A percentile compares a stretch with the other conserved stretches of the same genome.
phyloP scores from a whole-genome alignment of 2,797 vertebrate species.

The Acrossocheilus wenchowensis region DNA sequence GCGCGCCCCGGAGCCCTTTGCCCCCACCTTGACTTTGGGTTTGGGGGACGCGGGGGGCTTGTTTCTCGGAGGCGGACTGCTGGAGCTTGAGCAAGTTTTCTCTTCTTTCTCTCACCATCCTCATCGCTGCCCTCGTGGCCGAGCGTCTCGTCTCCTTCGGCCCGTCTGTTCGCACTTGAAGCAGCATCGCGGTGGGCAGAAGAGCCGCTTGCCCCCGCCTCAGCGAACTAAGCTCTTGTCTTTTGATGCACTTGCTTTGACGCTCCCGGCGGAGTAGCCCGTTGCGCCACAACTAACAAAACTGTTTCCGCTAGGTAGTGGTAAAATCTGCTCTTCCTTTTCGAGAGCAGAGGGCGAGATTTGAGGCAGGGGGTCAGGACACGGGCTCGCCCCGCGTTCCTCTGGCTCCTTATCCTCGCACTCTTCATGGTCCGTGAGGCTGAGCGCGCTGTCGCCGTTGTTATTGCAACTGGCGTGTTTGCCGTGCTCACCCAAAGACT shows the following conservation, averaged over 20 bases:
- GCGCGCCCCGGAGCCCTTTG: constrained; percentile 39
- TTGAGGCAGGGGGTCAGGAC: constrained; percentile 60
- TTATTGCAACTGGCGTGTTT: constrained; percentile 70
- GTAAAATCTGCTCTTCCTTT: constrained; percentile 60
- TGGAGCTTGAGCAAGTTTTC: constrained; percentile 71
- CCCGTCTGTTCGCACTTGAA: constrained; percentile 3
- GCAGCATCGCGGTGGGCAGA: constrained; percentile 1
- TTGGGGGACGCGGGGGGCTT: constrained; percentile 65
- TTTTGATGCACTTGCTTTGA: constrained; percentile 74
- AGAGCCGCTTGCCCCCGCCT: constrained; percentile 32
- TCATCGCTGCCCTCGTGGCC: constrained; percentile 53
- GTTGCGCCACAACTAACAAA: constrained; percentile 72
- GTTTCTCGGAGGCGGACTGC: constrained; percentile 53
- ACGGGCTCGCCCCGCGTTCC: constrained; percentile 58
- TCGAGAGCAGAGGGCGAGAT: constrained; percentile 56
- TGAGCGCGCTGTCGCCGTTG: constrained; percentile 78
- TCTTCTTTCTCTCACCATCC: constrained; percentile 51
- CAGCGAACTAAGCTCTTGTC: constrained; percentile 67
- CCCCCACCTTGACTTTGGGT: constrained; percentile 71
- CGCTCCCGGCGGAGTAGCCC: constrained; percentile 70
- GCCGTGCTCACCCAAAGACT: constrained; percentile 68
- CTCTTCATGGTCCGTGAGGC: constrained; percentile 75
- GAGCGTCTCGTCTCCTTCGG: constrained; percentile 39
- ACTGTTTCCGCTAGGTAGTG: constrained; percentile 70
- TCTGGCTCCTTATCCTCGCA: constrained; percentile 67